A percentile compares a stretch with the other conserved stretches of the same genome.
Evolutionary conservation across 2,797 vertebrate species (phyloP).

Genomic region (Sphaeramia orbicularis): DNA sequence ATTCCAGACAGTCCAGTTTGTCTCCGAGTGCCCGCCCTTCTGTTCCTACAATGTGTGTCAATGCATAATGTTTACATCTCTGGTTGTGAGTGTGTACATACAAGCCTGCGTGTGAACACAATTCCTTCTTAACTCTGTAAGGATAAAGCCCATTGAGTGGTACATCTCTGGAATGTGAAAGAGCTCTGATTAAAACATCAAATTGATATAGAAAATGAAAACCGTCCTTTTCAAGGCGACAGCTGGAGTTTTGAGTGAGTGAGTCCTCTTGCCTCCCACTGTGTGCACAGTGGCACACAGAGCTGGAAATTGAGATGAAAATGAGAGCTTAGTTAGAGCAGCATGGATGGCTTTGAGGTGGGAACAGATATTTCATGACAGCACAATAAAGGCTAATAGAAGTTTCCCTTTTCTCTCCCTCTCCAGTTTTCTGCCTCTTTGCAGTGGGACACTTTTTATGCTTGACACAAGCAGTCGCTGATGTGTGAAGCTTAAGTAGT

Average conservation of each 20-base stretch:
- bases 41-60: neutral
- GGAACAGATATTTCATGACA: constrained; percentile 52
- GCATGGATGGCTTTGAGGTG: constrained; percentile 46
- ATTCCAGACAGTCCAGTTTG: no score
- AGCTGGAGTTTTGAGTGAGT: constrained; percentile 66
- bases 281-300: constrained; percentile 18
- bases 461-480: constrained; percentile 70
- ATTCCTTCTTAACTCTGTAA: constrained; percentile 28
- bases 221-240: constrained; percentile 51
- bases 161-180: constrained; percentile 49
- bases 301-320: constrained; percentile 62
- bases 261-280: constrained; percentile 27
- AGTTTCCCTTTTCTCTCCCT: constrained; percentile 55
- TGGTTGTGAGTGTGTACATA: neutral
- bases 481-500: constrained; percentile 62
- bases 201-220: constrained; percentile 60
- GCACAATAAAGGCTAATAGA: constrained; percentile 73
- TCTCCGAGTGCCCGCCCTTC: no score
- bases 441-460: constrained; percentile 60
- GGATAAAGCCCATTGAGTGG: constrained; percentile 31
- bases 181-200: constrained; percentile 64
- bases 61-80: neutral
- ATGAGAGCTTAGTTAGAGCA: constrained; percentile 52
- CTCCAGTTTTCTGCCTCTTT: constrained; percentile 29
- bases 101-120: neutral